Percentiles rank a stretch among this genome's conserved stretches.
phyloP scores from a whole-genome alignment of 64 coral and sea anemone species.

The Montipora foliosa region DNA sequence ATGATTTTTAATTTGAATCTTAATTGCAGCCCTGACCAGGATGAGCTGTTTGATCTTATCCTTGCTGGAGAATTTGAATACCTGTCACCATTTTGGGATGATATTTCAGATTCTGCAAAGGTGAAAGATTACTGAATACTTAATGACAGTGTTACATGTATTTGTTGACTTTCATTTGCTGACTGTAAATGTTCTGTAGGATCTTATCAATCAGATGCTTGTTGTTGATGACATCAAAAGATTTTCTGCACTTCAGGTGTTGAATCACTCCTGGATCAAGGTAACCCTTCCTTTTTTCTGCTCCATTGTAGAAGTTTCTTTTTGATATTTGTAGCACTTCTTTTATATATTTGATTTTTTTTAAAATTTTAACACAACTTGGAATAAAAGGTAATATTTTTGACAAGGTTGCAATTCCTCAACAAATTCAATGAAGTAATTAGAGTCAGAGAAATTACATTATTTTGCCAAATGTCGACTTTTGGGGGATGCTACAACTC shows the following conservation, averaged over 20 bases:
- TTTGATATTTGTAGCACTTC: background rate
- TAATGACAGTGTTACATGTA: background rate
- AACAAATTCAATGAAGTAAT: too few relatives aligned
- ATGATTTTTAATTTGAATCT: background rate
- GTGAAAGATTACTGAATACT: slow-evolving; percentile 22
- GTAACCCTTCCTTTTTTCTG: background rate
- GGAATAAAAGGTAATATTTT: too few relatives aligned
- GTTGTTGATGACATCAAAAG: slow-evolving; percentile 91
- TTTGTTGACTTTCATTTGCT: background rate
- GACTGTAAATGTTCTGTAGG: slow-evolving; percentile 28
- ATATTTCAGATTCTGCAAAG: slow-evolving; percentile 94
- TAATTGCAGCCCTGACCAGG: slow-evolving; percentile 90
- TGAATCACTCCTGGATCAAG: slow-evolving; percentile 93
- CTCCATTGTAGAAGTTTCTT: background rate
- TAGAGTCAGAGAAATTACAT: too few relatives aligned
- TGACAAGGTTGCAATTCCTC: background rate
- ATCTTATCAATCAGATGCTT: slow-evolving; percentile 97
- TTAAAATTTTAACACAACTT: too few relatives aligned
- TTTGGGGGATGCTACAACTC: too few relatives aligned
- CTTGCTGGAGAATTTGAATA: slow-evolving; percentile 95
- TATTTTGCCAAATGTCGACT: too few relatives aligned
- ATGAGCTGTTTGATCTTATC: slow-evolving; percentile 95
- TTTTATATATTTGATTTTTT: background rate
- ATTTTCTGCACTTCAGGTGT: slow-evolving; percentile 88
- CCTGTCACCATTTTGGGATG: slow-evolving; percentile 97